Evolutionary conservation across 2,888 invertebrate genomes (phyloP).

Genomic region (Gibbula magus): DNA sequence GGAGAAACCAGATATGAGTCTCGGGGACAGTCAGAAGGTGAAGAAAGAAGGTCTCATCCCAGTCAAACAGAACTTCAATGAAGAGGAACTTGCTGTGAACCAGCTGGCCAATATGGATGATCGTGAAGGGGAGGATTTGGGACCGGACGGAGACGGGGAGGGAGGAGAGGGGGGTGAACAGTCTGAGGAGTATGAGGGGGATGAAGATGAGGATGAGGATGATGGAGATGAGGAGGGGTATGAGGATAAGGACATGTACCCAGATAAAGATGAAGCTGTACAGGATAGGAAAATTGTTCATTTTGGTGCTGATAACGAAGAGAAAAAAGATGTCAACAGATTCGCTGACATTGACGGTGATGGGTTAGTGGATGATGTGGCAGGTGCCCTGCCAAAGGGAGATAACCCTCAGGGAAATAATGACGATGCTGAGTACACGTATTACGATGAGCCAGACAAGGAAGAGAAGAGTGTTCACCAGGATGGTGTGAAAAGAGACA

Average conservation of each 20-base stretch:
- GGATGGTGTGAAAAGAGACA: slow-evolving; percentile 28
- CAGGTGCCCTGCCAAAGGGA: neutral
- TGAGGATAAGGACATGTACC: slow-evolving; percentile 42
- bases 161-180: slow-evolving; percentile 35
- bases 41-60: slow-evolving; percentile 34
- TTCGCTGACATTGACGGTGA: slow-evolving; percentile 17
- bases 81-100: slow-evolving; percentile 52
- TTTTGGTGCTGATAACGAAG: slow-evolving; percentile 28
- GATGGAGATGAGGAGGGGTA: slow-evolving; percentile 43
- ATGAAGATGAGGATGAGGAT: slow-evolving; percentile 31
- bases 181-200: slow-evolving; percentile 32
- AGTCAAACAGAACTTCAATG: slow-evolving; percentile 45
- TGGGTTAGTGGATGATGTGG: slow-evolving; percentile 16
- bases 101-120: slow-evolving; percentile 45
- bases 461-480: slow-evolving; percentile 51
- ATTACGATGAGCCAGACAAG: slow-evolving; percentile 44
- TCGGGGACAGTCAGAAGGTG: slow-evolving; percentile 37
- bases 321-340: neutral
- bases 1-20: neutral
- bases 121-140: slow-evolving; percentile 46
- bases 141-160: slow-evolving; percentile 35
- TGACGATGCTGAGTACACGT: slow-evolving; percentile 50
- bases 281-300: slow-evolving; percentile 36
- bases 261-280: slow-evolving; percentile 33
- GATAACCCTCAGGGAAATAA: slow-evolving; percentile 28